Percentiles rank a stretch among this genome's conserved stretches.
Evolutionary conservation across 2,113 vertebrate genomes (phyloP).

Genomic region (Labeo rohita): DNA sequence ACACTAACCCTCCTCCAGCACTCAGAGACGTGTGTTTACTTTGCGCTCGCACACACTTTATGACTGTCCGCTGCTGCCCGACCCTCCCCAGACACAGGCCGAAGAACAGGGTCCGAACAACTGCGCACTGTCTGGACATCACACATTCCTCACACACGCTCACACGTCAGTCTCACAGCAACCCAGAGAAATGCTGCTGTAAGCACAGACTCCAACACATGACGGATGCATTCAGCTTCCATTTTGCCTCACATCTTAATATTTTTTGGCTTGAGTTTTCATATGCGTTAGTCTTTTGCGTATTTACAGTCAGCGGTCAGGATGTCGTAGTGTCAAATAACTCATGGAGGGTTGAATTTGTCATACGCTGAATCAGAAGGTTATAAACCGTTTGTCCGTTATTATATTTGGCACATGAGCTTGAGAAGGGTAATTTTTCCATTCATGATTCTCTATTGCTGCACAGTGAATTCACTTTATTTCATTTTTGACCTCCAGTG

Average conservation of each 20-base stretch:
- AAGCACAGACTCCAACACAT: conserved; percentile 51
- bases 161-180: conserved; percentile 69
- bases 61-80: conserved; percentile 65
- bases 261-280: conserved; percentile 22
- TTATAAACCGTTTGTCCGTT: neutral
- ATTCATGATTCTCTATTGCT: neutral
- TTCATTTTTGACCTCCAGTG: neutral
- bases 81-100: conserved; percentile 24
- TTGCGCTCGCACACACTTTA: conserved; percentile 71
- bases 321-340: conserved; percentile 17
- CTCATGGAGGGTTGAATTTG: conserved; percentile 23
- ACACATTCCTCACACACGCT: conserved; percentile 72
- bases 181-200: conserved; percentile 68
- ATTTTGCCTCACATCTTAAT: conserved; percentile 34
- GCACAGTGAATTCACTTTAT: neutral
- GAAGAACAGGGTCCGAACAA: conserved; percentile 62
- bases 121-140: conserved; percentile 73
- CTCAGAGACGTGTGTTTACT: conserved; percentile 62
- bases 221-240: neutral
- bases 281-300: neutral
- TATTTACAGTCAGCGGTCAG: conserved; percentile 15
- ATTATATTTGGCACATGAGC: neutral
- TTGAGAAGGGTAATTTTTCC: neutral
- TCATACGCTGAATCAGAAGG: conserved; percentile 16
- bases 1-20: neutral